Conservation (phyloP, 2,797 vertebrate genomes). For the Diglossa cyanea region DNA sequence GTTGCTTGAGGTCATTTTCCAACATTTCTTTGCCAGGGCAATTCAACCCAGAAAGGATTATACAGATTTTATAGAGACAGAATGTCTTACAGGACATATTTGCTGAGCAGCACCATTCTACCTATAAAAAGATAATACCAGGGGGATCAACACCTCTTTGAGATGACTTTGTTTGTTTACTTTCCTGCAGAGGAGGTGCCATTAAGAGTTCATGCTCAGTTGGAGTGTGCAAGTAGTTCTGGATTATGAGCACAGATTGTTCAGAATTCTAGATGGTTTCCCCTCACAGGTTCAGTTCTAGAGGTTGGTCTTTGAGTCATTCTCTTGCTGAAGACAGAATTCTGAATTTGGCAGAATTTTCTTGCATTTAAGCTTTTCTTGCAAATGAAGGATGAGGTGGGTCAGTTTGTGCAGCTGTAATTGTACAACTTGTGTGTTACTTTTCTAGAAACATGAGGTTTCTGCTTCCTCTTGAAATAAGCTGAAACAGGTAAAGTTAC, state of each 20-base stretch:
- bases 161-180: slow-evolving; percentile 37
- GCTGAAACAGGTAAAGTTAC: neutral
- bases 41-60: neutral
- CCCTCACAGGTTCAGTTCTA: neutral
- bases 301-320: neutral
- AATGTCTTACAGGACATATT: neutral
- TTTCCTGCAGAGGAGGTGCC: neutral
- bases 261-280: neutral
- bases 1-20: slow-evolving; percentile 48
- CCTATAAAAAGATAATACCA: neutral
- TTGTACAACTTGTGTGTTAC: fast-evolving
- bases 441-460: neutral
- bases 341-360: neutral
- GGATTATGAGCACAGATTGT: neutral
- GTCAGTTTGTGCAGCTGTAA: neutral
- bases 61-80: neutral
- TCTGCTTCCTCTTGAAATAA: neutral
- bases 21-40: neutral
- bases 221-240: neutral
- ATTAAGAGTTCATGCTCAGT: neutral
- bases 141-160: neutral
- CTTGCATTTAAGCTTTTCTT: neutral
- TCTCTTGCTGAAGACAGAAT: neutral
- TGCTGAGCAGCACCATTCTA: neutral
- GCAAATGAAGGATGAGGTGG: neutral